phyloP scores from a whole-genome alignment of 2,888 invertebrate species.

The Scaptodrosophila latifasciaeformis region DNA sequence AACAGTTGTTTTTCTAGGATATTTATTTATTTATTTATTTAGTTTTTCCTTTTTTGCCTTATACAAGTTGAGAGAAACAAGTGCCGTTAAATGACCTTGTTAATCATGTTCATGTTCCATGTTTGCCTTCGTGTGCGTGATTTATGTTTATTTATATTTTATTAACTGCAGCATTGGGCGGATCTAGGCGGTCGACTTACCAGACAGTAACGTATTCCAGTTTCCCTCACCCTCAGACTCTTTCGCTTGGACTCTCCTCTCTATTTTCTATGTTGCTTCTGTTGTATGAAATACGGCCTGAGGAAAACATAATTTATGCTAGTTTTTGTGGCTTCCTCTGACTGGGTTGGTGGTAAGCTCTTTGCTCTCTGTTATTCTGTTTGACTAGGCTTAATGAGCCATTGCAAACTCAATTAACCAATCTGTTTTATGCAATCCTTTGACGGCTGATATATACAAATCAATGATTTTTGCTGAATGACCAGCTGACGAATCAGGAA shows the following conservation, averaged over 20 bases:
- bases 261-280: slow-evolving; percentile 13
- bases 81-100: slow-evolving; percentile 63
- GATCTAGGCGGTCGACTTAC: neutral
- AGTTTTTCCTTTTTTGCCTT: too few species aligned
- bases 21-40: too few species aligned
- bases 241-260: neutral
- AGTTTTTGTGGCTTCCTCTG: slow-evolving; percentile 10
- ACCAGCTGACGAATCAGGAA: slow-evolving; percentile 34
- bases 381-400: too few species aligned
- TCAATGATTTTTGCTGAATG: slow-evolving; percentile 29
- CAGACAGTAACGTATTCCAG: neutral
- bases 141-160: slow-evolving; percentile 67
- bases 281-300: slow-evolving; percentile 40
- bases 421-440: too few species aligned
- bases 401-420: too few species aligned
- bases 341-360: too few species aligned
- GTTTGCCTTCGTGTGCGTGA: slow-evolving; percentile 57
- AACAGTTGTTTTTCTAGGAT: too few species aligned
- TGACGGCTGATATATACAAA: too few species aligned
- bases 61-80: slow-evolving; percentile 34
- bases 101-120: slow-evolving; percentile 57
- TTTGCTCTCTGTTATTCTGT: too few species aligned
- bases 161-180: slow-evolving; percentile 44
- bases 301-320: slow-evolving; percentile 20
- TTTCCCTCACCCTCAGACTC: neutral